These are phyloP conservation scores for Eristalis tenax DNA, from an alignment of 2,888 invertebrate species.

Conservation along the genomic window DNA sequence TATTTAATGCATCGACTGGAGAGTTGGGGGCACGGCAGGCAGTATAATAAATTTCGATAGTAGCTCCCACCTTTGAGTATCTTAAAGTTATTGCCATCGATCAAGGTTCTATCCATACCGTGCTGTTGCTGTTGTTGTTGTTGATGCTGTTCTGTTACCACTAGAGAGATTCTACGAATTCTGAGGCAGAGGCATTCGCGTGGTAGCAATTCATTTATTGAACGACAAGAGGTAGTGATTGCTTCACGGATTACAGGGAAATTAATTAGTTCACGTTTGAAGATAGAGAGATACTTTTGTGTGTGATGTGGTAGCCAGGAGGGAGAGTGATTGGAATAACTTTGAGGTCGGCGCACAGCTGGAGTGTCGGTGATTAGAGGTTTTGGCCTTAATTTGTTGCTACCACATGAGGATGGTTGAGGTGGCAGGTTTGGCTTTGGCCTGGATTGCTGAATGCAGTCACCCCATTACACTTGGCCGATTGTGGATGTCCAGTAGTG, in stretches of 20 bases:
- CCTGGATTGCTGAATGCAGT: background rate
- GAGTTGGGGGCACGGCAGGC: conserved; percentile 8
- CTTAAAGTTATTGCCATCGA: conserved; percentile 65
- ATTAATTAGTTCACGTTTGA: conserved; percentile 48
- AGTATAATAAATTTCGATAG: conserved; percentile 66
- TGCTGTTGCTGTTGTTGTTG: background rate
- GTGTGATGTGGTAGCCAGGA: background rate
- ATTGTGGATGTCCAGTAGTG: no score
- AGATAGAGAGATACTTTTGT: background rate
- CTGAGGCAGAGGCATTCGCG: conserved; percentile 5
- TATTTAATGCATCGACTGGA: conserved; percentile 40
- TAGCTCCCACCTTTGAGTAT: conserved; percentile 68
- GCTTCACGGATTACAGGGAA: conserved; percentile 39
- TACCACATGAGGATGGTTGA: background rate
- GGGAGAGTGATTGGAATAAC: background rate
- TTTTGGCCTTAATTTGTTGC: background rate
- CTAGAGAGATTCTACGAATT: conserved; percentile 25
- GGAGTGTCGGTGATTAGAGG: background rate
- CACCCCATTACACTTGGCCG: no score
- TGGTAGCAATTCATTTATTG: conserved; percentile 40
- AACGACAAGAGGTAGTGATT: conserved; percentile 25
- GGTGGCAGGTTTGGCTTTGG: background rate
- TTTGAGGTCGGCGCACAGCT: background rate
- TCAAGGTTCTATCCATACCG: conserved; percentile 39
- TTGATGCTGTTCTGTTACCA: background rate